Evolutionary conservation across 2,888 invertebrate species (phyloP).

Genomic region (Ypsolopha scabrella): DNA sequence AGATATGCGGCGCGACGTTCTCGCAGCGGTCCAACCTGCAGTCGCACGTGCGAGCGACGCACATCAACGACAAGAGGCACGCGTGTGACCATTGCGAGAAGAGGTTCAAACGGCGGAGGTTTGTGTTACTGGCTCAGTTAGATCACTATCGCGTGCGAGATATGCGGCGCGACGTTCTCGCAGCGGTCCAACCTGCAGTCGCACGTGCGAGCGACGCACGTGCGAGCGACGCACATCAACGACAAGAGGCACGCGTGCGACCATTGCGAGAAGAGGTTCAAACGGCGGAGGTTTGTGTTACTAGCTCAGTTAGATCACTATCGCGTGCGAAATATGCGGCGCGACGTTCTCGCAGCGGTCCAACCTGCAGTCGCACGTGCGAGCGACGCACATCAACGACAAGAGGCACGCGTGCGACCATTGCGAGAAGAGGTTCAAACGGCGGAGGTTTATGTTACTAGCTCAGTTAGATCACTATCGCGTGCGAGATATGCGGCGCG

Average conservation of each 20-base stretch:
- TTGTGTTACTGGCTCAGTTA: no score
- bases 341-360: constrained; percentile 85
- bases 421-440: constrained; percentile 81
- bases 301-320: no score
- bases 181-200: constrained; percentile 86
- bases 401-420: constrained; percentile 77
- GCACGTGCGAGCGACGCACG: constrained; percentile 81
- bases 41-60: constrained; percentile 83
- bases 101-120: constrained; percentile 76
- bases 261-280: constrained; percentile 80
- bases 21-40: constrained; percentile 86
- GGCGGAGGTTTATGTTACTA: constrained; percentile 44
- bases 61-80: constrained; percentile 81
- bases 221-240: constrained; percentile 83
- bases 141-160: constrained; percentile 81
- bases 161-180: constrained; percentile 83
- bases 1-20: constrained; percentile 82
- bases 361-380: constrained; percentile 83
- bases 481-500: constrained; percentile 82
- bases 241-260: constrained; percentile 80
- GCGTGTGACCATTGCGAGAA: constrained; percentile 79
- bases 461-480: constrained; percentile 51
- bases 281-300: constrained; percentile 64
- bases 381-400: constrained; percentile 83
- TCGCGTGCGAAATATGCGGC: constrained; percentile 82